These are phyloP conservation scores for Drymonia ruficornis DNA, from an alignment of 2,888 invertebrate genomes.

Conservation along the genomic window DNA sequence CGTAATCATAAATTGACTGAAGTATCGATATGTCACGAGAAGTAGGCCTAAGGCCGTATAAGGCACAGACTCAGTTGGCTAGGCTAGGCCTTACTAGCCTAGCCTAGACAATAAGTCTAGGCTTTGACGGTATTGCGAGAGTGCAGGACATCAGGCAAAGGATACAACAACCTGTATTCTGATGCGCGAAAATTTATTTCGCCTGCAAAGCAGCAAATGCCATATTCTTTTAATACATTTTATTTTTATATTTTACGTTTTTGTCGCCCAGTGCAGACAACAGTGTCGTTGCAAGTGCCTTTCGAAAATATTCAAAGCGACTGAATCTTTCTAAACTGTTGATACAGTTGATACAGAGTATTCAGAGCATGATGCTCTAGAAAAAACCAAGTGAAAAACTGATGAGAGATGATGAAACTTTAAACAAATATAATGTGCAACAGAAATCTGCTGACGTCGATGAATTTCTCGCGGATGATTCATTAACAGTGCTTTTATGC, in stretches of 20 bases:
- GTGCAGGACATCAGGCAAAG: no score
- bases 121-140: no score
- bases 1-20: no score
- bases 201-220: no score
- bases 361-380: conserved; percentile 3
- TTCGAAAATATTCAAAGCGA: neutral
- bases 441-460: neutral
- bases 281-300: neutral
- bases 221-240: no score
- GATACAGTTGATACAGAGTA: neutral
- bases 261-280: neutral
- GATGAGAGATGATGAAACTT: neutral
- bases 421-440: conserved; percentile 1
- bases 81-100: no score
- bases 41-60: no score
- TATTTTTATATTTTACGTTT: neutral
- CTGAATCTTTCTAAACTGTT: conserved; percentile 2
- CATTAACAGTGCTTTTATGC: conserved; percentile 18
- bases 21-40: no score
- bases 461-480: conserved; percentile 12
- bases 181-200: no score
- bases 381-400: neutral
- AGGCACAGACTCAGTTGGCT: no score
- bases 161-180: no score
- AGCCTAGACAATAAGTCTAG: no score